phyloP scores from a whole-genome alignment of 2,888 invertebrate genomes.

The Tetranychus truncatus region DNA sequence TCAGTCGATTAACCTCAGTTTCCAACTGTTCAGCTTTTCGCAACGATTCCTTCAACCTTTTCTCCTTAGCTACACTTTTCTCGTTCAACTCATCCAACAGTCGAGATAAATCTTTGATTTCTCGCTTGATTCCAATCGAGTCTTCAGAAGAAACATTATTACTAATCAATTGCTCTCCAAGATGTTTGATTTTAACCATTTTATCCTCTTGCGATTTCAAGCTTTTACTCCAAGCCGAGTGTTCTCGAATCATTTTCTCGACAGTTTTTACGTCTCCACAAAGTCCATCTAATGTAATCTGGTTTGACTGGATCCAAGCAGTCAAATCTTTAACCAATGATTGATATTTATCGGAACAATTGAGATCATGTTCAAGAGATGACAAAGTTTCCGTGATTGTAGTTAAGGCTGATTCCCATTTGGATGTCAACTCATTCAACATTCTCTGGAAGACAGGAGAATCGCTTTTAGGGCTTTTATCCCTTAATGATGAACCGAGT shows the following conservation, averaged over 20 bases:
- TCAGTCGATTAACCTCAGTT: neutral
- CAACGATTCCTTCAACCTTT: neutral
- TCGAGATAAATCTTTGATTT: neutral
- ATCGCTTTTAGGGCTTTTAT: conserved; percentile 2
- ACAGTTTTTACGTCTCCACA: neutral
- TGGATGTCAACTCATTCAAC: neutral
- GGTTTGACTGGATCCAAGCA: neutral
- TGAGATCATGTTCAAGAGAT: neutral
- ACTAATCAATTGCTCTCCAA: neutral
- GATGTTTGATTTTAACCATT: neutral
- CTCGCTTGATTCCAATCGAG: neutral
- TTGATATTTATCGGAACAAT: neutral
- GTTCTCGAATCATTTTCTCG: neutral
- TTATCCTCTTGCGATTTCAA: neutral
- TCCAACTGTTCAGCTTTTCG: conserved; percentile 7
- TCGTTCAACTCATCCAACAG: neutral
- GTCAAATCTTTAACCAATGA: neutral
- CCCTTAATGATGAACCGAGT: neutral
- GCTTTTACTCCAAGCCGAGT: neutral
- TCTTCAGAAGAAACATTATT: neutral
- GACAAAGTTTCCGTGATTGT: neutral
- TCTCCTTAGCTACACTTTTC: neutral
- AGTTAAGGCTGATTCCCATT: neutral
- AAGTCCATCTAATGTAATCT: neutral
- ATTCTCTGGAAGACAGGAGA: conserved; percentile 5